Base-by-base conservation (phyloP, 2,888 invertebrate species). In the Platynereis dumerilii region DNA sequence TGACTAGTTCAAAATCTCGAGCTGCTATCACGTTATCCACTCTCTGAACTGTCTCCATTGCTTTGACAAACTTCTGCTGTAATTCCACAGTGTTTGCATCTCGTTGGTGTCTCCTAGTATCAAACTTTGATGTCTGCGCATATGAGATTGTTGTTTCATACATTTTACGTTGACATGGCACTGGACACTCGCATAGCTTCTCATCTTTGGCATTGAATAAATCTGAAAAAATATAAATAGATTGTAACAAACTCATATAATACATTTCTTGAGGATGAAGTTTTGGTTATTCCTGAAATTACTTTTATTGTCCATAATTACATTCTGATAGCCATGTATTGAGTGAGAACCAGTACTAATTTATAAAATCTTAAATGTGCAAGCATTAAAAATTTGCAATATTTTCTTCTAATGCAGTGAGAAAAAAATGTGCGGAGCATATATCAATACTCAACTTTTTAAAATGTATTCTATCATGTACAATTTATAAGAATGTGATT, bases 121-220 rank as follows among this genome's bases (percentile, higher is more conserved):
- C 72, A 61, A 72, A 75, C 39, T 68, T 68, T 7, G 79, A 77
- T 0, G 74, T 75, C 15, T 75, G 72, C 39, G 76, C 77, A 59
- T 76, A 78, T 3, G 78, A 78, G 42, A 80, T 59, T 1, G 74
- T 69, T 1, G 78, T 76, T 44, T 78, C 76, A 54, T 73, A 80
- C 28, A 75, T 59, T 7, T 71, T 66, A 44, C 75, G 75, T 26
- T 66, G 34, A 62, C 79, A 80, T 0, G 78, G 77, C 0, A 78
- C 73, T 0, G 78, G 78, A 34, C 79, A 80, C 1, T 66, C 56
- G 55, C 78, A 79, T 2, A 48, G 17, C 48, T n/a, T 48, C 48
- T 48, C 48, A 48, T 48, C 56, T 34, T 34, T 24, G 7, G 59
- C 29, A 20, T 60, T 61, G 10, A 72, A 57, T 15, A 65, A 10